Conservation (phyloP, 2,113 vertebrate genomes). For the Phyllostomus hastatus region DNA sequence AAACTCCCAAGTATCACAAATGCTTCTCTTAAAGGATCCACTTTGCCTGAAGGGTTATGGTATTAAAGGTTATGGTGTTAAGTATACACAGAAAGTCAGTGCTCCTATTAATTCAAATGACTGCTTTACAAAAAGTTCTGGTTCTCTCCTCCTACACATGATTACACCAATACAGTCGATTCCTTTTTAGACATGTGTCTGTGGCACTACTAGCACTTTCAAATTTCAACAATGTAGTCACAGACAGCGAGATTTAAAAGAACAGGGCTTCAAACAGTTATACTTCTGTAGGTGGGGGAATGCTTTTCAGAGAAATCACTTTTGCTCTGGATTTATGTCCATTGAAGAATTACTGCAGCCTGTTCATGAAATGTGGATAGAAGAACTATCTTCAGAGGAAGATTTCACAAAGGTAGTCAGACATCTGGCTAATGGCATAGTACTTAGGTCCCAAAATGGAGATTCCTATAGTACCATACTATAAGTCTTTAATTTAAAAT, state of each 20-base stretch:
- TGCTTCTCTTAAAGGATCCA: background rate
- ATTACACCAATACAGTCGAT: background rate
- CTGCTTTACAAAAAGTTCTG: background rate
- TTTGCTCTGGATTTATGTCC: background rate
- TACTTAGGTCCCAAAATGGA: background rate
- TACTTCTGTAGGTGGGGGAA: background rate
- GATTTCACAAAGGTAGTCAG: background rate
- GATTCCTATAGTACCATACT: background rate
- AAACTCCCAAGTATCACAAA: background rate
- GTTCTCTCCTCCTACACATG: background rate
- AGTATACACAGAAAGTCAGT: background rate
- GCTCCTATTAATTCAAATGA: background rate
- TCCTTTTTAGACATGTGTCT: background rate
- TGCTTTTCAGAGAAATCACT: constrained; percentile 1
- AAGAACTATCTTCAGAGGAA: background rate
- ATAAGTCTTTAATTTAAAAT: background rate
- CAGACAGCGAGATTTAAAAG: background rate
- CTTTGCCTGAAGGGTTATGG: background rate
- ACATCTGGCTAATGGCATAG: background rate
- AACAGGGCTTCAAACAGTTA: background rate
- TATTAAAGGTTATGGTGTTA: background rate
- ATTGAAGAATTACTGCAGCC: background rate
- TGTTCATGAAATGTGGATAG: background rate
- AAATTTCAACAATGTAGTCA: background rate
- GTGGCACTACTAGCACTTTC: background rate